These are phyloP conservation scores for Conus canariensis DNA, from an alignment of 2,888 invertebrate genomes.

Conservation along the genomic window DNA sequence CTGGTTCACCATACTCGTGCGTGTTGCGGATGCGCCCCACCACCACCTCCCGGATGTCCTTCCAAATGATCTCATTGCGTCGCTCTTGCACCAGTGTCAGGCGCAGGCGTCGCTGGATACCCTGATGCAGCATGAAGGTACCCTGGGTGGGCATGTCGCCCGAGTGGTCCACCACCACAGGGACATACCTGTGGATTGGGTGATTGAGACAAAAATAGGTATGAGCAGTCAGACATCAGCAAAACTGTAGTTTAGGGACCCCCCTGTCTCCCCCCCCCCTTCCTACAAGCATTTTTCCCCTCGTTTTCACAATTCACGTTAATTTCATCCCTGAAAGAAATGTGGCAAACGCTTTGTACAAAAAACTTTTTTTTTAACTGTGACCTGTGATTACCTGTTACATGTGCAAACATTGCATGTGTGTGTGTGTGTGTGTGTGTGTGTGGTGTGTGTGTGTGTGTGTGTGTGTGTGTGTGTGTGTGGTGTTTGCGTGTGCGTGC, in stretches of 20 bases:
- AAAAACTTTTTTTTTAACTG: too few species aligned
- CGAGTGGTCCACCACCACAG: constrained; percentile 95
- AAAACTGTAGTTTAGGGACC: background rate
- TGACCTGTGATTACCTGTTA: too few species aligned
- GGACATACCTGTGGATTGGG: constrained; percentile 85
- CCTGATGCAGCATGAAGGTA: constrained; percentile 96
- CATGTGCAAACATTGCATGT: too few species aligned
- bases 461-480: too few species aligned
- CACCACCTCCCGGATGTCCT: constrained; percentile 96
- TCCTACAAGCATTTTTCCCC: too few species aligned
- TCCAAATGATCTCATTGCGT: constrained; percentile 94
- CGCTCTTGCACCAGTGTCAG: constrained; percentile 91
- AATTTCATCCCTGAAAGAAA: too few species aligned
- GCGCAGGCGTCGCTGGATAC: constrained; percentile 97
- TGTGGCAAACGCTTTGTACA: too few species aligned
- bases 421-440: too few species aligned
- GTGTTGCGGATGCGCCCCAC: constrained; percentile 83
- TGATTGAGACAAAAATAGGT: background rate
- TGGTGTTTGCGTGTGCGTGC: too few species aligned
- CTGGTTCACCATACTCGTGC: constrained; percentile 73
- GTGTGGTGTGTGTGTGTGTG: too few species aligned
- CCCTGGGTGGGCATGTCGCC: constrained; percentile 97
- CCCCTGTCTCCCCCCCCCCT: too few species aligned
- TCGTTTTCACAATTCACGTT: too few species aligned
- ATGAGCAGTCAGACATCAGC: background rate